Evolutionary conservation across 2,888 invertebrate species (phyloP).

Genomic region (Abrostola tripartita): DNA sequence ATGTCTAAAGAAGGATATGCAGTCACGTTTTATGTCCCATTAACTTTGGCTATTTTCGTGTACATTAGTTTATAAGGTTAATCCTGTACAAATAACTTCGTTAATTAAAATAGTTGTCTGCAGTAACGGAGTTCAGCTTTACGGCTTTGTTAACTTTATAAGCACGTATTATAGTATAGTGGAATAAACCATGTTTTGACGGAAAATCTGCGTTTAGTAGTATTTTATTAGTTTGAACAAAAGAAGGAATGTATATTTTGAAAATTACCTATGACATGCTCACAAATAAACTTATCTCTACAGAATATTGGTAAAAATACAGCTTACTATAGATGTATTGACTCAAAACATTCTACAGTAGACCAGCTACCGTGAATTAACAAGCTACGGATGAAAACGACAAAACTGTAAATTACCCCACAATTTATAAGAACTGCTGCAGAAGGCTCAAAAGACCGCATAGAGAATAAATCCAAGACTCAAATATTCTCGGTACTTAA

Average conservation of each 20-base stretch:
- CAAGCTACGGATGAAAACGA: too few species aligned
- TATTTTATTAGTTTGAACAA: too few species aligned
- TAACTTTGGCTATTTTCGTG: conserved; percentile 10
- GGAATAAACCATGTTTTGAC: background rate
- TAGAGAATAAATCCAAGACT: background rate
- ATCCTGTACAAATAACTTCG: conserved; percentile 27
- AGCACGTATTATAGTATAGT: conserved; percentile 4
- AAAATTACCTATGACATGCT: too few species aligned
- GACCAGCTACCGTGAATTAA: too few species aligned
- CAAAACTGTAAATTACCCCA: too few species aligned
- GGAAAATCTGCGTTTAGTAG: background rate
- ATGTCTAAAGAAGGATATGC: conserved; percentile 15
- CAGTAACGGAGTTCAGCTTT: background rate
- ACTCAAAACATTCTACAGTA: too few species aligned
- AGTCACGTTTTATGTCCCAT: conserved; percentile 12
- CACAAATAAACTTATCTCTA: too few species aligned
- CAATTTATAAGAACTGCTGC: too few species aligned
- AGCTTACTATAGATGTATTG: too few species aligned
- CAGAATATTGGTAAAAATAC: too few species aligned
- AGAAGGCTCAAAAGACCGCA: too few species aligned
- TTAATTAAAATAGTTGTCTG: conserved; percentile 28
- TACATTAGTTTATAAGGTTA: conserved; percentile 20
- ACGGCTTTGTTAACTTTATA: conserved; percentile 3
- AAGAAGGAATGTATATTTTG: too few species aligned
- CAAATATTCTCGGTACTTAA: background rate